A percentile compares a stretch with the other conserved stretches of the same genome.
These are phyloP conservation scores for Okamejei kenojei DNA, from an alignment of 2,797 vertebrate genomes.

Conservation along the genomic window DNA sequence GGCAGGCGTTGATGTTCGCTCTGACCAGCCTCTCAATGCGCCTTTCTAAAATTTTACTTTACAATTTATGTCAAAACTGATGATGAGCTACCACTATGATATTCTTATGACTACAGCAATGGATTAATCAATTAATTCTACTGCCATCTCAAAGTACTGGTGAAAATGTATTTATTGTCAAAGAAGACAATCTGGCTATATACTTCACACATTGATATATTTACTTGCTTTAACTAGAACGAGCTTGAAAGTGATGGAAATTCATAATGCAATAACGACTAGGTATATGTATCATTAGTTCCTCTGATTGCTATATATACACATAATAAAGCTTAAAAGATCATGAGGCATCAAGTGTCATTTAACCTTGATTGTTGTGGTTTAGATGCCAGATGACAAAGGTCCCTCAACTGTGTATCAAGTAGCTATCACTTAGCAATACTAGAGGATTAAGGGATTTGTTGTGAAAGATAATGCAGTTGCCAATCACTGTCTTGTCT, in stretches of 20 bases:
- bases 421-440: conserved; percentile 55
- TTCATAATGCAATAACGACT: conserved; percentile 27
- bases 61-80: background rate
- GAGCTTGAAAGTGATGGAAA: conserved; percentile 10
- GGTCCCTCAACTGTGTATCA: conserved; percentile 52
- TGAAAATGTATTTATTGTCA: background rate
- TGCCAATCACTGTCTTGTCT: conserved; percentile 57
- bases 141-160: background rate
- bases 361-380: conserved; percentile 38
- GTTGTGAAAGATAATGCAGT: conserved; percentile 56
- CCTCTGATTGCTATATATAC: conserved; percentile 21
- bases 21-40: no score
- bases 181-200: background rate
- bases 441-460: conserved; percentile 62
- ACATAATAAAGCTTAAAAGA: conserved; percentile 44
- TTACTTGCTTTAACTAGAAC: background rate
- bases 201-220: background rate
- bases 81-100: background rate
- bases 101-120: background rate
- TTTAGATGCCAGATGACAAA: conserved; percentile 53
- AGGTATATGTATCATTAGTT: background rate
- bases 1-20: no score
- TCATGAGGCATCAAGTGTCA: conserved; percentile 49
- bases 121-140: background rate
- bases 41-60: background rate